These are phyloP conservation scores for Caerostris darwini DNA, from an alignment of 1,140 invertebrate species.

Conservation along the genomic window DNA sequence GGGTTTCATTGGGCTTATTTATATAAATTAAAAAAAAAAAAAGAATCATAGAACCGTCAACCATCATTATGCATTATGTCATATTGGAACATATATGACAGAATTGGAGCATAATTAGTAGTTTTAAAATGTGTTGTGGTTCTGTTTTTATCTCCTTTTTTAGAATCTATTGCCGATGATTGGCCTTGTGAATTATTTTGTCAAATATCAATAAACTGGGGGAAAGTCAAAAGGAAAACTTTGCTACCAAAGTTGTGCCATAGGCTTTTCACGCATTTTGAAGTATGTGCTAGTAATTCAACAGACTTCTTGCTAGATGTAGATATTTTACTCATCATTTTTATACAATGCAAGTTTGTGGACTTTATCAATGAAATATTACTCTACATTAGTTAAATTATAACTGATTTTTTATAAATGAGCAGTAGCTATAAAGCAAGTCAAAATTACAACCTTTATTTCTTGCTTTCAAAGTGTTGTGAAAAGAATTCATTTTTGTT, in stretches of 20 bases:
- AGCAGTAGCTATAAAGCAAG: not conserved
- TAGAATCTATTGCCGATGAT: not conserved
- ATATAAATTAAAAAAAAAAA: conserved; percentile 11
- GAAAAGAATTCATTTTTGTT: conserved; percentile 5
- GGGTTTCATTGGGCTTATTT: not conserved
- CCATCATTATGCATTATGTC: conserved; percentile 22
- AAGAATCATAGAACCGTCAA: conserved; percentile 15
- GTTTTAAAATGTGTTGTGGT: conserved; percentile 53
- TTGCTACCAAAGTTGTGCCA: conserved; percentile 46
- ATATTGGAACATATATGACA: conserved; percentile 48
- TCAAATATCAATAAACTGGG: not conserved
- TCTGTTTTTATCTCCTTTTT: conserved; percentile 44
- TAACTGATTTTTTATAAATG: not conserved
- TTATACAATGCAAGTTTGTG: conserved; percentile 27
- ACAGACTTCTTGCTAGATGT: conserved; percentile 32
- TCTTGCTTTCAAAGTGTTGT: conserved; percentile 3
- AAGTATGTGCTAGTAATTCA: conserved; percentile 22
- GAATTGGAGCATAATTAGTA: conserved; percentile 33
- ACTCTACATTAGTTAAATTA: not conserved
- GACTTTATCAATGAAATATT: not conserved
- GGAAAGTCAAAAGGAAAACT: conserved; percentile 10
- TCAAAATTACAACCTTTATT: not conserved
- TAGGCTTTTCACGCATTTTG: conserved; percentile 34
- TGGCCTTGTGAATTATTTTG: not conserved
- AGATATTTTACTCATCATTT: conserved; percentile 39